Base-by-base conservation (phyloP, 1,140 invertebrate species). In the Drosophila mojavensis region DNA sequence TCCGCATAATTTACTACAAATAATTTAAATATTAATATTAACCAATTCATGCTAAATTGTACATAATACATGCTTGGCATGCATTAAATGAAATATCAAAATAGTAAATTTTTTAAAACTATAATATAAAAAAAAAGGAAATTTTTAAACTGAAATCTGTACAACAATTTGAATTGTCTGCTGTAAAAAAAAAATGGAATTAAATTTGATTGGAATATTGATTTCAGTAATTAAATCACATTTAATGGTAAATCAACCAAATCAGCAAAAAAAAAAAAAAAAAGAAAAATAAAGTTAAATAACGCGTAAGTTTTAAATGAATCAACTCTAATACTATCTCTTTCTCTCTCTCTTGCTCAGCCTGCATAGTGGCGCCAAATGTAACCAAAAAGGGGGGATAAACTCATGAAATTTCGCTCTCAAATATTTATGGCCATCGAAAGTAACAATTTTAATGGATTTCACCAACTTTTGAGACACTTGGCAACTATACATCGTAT, bases 381-480 rank as follows among this genome's bases (percentile, higher is more conserved):
- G 48, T 36, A 4, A 5, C 6, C 28, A 30, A n/a, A 15, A n/a
- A 24, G 59, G 33, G 24, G 24, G 59, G 33, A 69, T 62, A 24
- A 24, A 58, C 39, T 47, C 56, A 10, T 51, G 53, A 15, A 53
- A 20, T 56, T 28, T 54, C 7, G 41, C 7, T 70, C 11, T 53
- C 24, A 69, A 47, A 54, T 67, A 77, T 79, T 83, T 83, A 77
- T 80, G 68, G 61, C 59, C 45, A 56, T 61, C 26, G 58, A 60
- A 48, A 60, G 45, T 60, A 53, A 48, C 39, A 33, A 74, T 63
- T 85, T 79, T 79, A 86, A 82, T 86, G 82, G 67, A 79, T 81
- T 64, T 67, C 51, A 15, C 13, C 33, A 45, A 77, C 81, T 85
- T 84, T 75, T 83, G 58, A 65, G 69, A 39, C 51, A 51, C 51